Percentiles rank a stretch among this genome's conserved stretches.
Evolutionary conservation across 2,113 vertebrate genomes (phyloP).

Genomic region (Synodontis membranacea): DNA sequence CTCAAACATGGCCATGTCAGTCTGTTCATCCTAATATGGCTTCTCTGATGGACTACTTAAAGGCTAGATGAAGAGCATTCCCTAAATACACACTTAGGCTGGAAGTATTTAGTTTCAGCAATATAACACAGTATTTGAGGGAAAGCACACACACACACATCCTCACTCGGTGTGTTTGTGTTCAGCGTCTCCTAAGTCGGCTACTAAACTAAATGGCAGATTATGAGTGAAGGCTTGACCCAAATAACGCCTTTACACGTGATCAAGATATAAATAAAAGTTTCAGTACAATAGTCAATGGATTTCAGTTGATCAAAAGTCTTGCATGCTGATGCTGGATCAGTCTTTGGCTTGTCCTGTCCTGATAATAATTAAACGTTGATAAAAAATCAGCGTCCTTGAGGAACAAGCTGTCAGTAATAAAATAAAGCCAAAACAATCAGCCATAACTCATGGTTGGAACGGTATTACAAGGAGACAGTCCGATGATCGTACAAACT

Average conservation of each 20-base stretch:
- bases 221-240: background rate
- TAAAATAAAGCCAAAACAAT: background rate
- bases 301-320: background rate
- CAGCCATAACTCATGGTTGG: background rate
- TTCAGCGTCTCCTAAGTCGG: conserved; percentile 2
- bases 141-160: conserved; percentile 13
- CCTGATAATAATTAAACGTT: background rate
- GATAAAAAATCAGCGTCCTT: background rate
- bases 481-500: background rate
- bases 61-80: conserved; percentile 10
- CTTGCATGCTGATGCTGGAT: conserved; percentile 12
- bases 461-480: background rate
- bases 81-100: background rate
- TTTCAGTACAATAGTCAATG: conserved; percentile 19
- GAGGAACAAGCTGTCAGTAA: background rate
- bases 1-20: conserved; percentile 22
- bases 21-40: conserved; percentile 39
- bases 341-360: conserved; percentile 28
- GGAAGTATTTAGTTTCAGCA: background rate
- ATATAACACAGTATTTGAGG: background rate
- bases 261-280: conserved; percentile 31
- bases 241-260: background rate
- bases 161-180: background rate
- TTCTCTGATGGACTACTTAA: conserved; percentile 21
- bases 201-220: background rate